Evolutionary conservation across 2,888 invertebrate species (phyloP).

Genomic region (Diarsia rubi): DNA sequence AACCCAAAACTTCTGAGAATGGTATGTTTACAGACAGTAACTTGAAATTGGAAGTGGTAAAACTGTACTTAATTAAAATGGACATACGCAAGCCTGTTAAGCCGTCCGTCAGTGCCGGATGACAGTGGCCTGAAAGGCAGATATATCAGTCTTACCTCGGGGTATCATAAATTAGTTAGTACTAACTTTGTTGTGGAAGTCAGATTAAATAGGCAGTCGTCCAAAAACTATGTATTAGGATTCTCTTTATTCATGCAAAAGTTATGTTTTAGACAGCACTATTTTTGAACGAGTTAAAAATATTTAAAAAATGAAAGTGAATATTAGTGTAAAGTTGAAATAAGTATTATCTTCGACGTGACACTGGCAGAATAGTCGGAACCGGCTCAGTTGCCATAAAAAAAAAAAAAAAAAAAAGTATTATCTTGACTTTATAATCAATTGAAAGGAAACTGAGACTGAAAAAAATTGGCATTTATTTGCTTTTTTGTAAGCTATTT

Average conservation of each 20-base stretch:
- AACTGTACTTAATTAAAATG: background rate
- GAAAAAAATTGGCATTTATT: no score
- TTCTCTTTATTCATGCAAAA: background rate
- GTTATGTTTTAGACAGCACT: background rate
- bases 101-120: no score
- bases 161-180: no score
- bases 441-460: slow-evolving; percentile 49
- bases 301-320: slow-evolving; percentile 62
- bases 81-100: background rate
- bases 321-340: slow-evolving; percentile 58
- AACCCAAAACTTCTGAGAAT: slow-evolving; percentile 8
- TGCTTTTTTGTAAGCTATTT: no score
- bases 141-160: no score
- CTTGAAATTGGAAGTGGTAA: background rate
- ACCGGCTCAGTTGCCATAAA: no score
- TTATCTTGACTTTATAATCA: slow-evolving; percentile 52
- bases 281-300: slow-evolving; percentile 16
- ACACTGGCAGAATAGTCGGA: no score
- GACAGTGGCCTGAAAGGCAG: no score
- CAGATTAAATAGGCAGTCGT: no score
- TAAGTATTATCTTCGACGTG: no score
- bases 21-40: slow-evolving; percentile 1
- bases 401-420: no score
- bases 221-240: background rate
- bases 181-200: no score